Conservation (phyloP, 1,140 invertebrate species). For the Drosophila pseudoananassae region DNA sequence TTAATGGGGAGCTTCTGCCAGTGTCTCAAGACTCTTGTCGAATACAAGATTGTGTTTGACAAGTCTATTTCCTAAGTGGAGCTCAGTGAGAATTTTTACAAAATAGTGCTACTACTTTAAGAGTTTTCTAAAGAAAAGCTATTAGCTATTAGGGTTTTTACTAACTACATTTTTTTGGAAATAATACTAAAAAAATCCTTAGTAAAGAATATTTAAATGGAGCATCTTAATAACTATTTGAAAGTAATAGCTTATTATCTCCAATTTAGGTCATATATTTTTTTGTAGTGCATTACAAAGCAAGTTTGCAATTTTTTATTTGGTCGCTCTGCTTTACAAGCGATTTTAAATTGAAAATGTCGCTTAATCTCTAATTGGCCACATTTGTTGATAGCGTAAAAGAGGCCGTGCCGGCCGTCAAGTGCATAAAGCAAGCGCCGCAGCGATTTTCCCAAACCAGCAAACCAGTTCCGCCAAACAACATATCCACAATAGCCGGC, state of each 20-base stretch:
- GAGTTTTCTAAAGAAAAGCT: not conserved
- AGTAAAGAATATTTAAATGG: not conserved
- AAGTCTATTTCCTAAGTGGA: constrained; percentile 24
- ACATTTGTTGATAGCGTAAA: constrained; percentile 57
- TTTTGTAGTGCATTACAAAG: constrained; percentile 12
- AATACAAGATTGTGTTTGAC: constrained; percentile 16
- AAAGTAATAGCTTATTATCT: not conserved
- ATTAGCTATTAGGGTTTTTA: not conserved
- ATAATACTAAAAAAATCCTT: not conserved
- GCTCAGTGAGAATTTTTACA: not conserved
- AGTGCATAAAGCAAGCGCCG: constrained; percentile 53
- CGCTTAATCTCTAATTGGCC: constrained; percentile 74
- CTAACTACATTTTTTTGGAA: not conserved
- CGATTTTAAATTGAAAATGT: constrained; percentile 72
- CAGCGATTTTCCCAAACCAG: constrained; percentile 49
- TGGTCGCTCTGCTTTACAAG: constrained; percentile 42
- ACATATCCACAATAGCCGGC: not conserved
- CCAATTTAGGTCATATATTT: not conserved
- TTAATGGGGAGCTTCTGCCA: constrained; percentile 5
- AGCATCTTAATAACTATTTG: not conserved
- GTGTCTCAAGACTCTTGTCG: not conserved
- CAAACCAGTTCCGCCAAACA: constrained; percentile 60
- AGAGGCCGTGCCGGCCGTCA: constrained; percentile 42
- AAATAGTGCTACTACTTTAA: not conserved
- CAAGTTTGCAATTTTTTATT: constrained; percentile 27